These are phyloP conservation scores for Caenorhabditis doughertyi DNA, from an alignment of 2,888 invertebrate genomes.

Conservation along the genomic window DNA sequence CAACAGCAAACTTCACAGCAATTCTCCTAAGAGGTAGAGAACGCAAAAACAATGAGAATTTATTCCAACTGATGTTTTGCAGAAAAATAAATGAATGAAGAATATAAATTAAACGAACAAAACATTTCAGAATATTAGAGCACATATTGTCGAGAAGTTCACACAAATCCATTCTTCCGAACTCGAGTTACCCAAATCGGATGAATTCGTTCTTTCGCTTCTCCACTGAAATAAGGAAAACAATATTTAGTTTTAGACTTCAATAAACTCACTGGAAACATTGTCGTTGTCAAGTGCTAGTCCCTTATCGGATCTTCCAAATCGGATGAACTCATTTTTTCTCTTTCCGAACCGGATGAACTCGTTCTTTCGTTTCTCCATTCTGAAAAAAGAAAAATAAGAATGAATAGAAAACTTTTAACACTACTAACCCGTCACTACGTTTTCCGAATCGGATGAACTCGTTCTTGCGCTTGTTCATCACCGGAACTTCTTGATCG, in stretches of 20 bases:
- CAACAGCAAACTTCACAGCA: neutral
- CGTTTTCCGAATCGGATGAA: constrained; percentile 78
- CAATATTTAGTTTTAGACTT: neutral
- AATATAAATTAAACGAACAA: neutral
- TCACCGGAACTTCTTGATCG: constrained; percentile 38
- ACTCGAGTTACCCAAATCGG: constrained; percentile 64
- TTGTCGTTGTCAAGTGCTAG: constrained; percentile 25
- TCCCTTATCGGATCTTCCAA: constrained; percentile 64
- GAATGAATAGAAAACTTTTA: neutral
- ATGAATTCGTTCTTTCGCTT: constrained; percentile 73
- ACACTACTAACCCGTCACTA: constrained; percentile 35
- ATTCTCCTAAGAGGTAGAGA: constrained; percentile 5
- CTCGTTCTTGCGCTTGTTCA: constrained; percentile 74
- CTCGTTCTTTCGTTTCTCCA: constrained; percentile 73
- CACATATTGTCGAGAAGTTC: constrained; percentile 6
- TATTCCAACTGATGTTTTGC: constrained; percentile 36
- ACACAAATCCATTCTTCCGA: constrained; percentile 19
- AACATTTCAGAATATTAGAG: constrained; percentile 6
- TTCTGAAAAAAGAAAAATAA: constrained; percentile 44
- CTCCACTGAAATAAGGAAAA: constrained; percentile 55
- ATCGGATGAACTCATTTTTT: constrained; percentile 74
- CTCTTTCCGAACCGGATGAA: constrained; percentile 76
- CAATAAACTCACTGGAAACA: constrained; percentile 28
- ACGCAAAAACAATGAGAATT: constrained; percentile 31
- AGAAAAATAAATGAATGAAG: neutral